phyloP scores from a whole-genome alignment of 2,113 vertebrate species.

The Leuciscus idus region DNA sequence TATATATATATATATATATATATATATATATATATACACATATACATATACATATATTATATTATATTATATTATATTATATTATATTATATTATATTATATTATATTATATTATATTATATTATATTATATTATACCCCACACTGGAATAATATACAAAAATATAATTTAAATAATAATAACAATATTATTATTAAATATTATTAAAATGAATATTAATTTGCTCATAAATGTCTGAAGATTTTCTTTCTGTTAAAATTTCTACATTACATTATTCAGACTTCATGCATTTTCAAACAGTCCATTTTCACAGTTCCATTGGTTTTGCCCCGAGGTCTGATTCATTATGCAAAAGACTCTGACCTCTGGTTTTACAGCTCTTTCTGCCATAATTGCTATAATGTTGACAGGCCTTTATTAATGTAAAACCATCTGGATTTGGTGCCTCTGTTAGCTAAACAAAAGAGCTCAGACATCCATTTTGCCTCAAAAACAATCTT shows the following conservation, averaged over 20 bases:
- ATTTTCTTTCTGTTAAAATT: neutral
- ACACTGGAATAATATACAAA: too few species aligned
- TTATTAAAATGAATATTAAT: too few species aligned
- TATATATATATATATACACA: too few species aligned
- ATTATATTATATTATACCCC: too few species aligned
- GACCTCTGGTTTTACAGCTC: slow-evolving; percentile 28
- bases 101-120: neutral
- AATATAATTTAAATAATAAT: too few species aligned
- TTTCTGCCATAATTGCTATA: slow-evolving; percentile 29
- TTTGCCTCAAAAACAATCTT: slow-evolving; percentile 25
- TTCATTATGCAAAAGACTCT: slow-evolving; percentile 36
- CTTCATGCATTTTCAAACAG: neutral
- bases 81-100: neutral
- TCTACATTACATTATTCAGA: neutral
- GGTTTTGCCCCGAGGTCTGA: neutral
- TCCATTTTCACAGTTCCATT: neutral
- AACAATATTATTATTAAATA: too few species aligned
- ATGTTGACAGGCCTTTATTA: slow-evolving; percentile 23
- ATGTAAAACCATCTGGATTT: slow-evolving; percentile 52
- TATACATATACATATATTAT: too few species aligned
- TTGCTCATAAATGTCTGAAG: neutral
- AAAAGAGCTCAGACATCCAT: slow-evolving; percentile 11
- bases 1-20: too few species aligned
- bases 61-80: too few species aligned
- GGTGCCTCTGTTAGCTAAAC: slow-evolving; percentile 29